Base-by-base conservation (phyloP, 2,113 vertebrate genomes). In the Tonatia bakeri region DNA sequence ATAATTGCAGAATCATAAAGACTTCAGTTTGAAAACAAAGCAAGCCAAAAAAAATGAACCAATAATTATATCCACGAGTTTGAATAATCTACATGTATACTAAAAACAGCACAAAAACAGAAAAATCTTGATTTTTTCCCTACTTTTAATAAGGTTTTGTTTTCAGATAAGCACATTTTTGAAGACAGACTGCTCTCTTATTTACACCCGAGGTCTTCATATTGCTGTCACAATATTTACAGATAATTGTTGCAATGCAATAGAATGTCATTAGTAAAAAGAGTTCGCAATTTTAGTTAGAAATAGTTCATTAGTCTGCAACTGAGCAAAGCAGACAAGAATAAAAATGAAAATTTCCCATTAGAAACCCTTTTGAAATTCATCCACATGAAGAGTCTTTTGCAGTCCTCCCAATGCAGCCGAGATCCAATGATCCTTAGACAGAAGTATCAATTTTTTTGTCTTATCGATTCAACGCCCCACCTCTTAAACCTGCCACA, bases 191-290 rank as follows among this genome's bases (percentile, higher is more conserved):
- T 96, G 59, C 15, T 33, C 22, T 94, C 31, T 81, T 69, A 76
- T 96, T 91, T 94, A 31, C 0, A 87, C 33, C n/a, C 20, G 61
- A 10, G 95, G 31, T 70, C 59, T 96, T 97, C 9, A 76, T 40
- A 93, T 1, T n/a, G 6, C 19, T 95, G 65, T 95, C 92, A 94
- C 31, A 96, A 96, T 96, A 96, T 94, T 93, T 94, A 93, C 17
- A 91, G 92, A 84, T 40, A 93, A 76, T 47, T 87, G 31, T 75
- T 50, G 64, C 16, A 93, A 31, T 31, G n/a, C 7, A 65, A 75
- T 94, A 22, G 33, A 93, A 93, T 43, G 33, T 43, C 22, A 87
- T 87, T 64, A 90, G 33, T 80, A 72, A 87, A 75, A 79, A 90
- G 43, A 80, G 28, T 64, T 88, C n/a, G 67, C 76, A 56, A 52